Conservation (phyloP, 2,888 invertebrate species). For the Chrysotoxum bicinctum region DNA sequence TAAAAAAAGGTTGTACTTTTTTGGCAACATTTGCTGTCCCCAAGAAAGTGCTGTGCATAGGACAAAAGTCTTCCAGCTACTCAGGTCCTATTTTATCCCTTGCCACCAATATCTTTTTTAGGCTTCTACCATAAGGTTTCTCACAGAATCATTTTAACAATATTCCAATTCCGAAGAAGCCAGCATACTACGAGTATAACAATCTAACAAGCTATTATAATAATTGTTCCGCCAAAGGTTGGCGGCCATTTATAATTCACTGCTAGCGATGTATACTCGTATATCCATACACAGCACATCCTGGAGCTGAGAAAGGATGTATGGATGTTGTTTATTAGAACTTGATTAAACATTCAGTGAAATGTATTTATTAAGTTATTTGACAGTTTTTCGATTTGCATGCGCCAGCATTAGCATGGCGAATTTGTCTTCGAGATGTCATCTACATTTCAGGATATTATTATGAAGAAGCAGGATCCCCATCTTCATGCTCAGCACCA, state of each 20-base stretch:
- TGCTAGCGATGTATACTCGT: neutral
- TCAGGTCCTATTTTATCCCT: no score
- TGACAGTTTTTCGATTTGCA: slow-evolving; percentile 52
- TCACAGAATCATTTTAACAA: no score
- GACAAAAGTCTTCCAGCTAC: no score
- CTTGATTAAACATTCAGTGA: slow-evolving; percentile 24
- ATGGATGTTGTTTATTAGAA: slow-evolving; percentile 33
- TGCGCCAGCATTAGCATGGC: slow-evolving; percentile 39
- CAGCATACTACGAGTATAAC: neutral
- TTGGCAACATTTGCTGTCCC: no score
- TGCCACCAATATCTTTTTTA: no score
- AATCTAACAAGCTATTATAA: slow-evolving; percentile 34
- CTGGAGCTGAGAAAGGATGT: neutral
- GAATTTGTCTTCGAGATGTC: slow-evolving; percentile 43
- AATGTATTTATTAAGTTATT: slow-evolving; percentile 28
- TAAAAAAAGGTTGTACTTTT: no score
- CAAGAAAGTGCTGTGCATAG: no score
- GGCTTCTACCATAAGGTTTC: no score
- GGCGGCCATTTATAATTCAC: slow-evolving; percentile 7
- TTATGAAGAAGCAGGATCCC: neutral
- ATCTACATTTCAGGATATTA: slow-evolving; percentile 44
- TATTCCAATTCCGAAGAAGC: no score
- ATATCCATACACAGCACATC: neutral
- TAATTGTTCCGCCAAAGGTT: neutral
- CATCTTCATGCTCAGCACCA: no score